Conservation (phyloP, 2,888 invertebrate genomes). For the Anthoptus insignis region DNA sequence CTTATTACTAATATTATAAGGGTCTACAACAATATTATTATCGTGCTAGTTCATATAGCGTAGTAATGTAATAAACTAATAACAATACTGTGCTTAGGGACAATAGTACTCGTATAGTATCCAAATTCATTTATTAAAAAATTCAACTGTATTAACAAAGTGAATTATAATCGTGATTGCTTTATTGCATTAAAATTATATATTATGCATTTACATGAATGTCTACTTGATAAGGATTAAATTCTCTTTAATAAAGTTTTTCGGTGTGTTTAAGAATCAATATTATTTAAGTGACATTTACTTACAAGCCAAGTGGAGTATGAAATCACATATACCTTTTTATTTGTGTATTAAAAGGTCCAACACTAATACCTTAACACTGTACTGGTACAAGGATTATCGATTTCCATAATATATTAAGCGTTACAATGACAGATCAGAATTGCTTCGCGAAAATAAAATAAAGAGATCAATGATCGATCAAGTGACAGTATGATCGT, state of each 20-base stretch:
- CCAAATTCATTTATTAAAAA: too few relatives aligned
- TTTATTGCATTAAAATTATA: too few relatives aligned
- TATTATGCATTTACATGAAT: too few relatives aligned
- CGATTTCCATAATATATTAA: slow-evolving; percentile 40
- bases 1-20: too few relatives aligned
- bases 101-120: too few relatives aligned
- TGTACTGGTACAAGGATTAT: slow-evolving; percentile 36
- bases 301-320: slow-evolving; percentile 11
- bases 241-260: background rate
- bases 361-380: slow-evolving; percentile 23
- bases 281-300: slow-evolving; percentile 4
- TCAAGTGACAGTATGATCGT: slow-evolving; percentile 38
- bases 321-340: slow-evolving; percentile 31
- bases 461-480: slow-evolving; percentile 45
- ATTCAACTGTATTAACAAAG: too few relatives aligned
- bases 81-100: too few relatives aligned
- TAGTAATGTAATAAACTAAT: too few relatives aligned
- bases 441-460: slow-evolving; percentile 47
- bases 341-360: slow-evolving; percentile 29
- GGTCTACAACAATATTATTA: too few relatives aligned
- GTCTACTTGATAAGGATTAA: too few relatives aligned
- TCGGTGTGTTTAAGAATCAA: background rate
- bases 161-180: too few relatives aligned
- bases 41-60: too few relatives aligned
- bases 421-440: slow-evolving; percentile 44